Evolutionary conservation across 2,797 vertebrate species (phyloP).

Genomic region (Masticophis lateralis): DNA sequence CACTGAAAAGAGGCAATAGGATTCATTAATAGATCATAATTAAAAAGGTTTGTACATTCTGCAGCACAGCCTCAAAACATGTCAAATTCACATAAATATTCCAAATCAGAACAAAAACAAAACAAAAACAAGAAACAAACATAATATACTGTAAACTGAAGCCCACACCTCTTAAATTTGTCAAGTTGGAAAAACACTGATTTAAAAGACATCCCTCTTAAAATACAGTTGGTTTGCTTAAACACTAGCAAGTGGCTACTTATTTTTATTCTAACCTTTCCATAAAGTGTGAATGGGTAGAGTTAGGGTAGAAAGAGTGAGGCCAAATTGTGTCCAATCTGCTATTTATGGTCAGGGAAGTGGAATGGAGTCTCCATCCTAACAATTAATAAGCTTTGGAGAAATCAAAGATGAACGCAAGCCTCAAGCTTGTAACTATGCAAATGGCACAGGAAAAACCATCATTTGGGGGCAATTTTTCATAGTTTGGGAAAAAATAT

Average conservation of each 20-base stretch:
- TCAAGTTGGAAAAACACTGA: not conserved
- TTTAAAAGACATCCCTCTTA: not conserved
- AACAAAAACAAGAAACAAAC: not conserved
- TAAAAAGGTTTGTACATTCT: not conserved
- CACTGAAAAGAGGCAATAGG: not conserved
- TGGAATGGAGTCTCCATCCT: not conserved
- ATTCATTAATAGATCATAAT: not conserved
- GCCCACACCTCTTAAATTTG: not conserved
- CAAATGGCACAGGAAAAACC: not conserved
- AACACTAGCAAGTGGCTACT: not conserved
- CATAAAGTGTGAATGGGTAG: not conserved
- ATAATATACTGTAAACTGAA: not conserved
- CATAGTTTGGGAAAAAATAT: not conserved
- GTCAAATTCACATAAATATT: not conserved
- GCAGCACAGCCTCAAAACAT: not conserved
- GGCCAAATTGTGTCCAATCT: not conserved
- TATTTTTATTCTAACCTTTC: not conserved
- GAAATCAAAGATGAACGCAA: not conserved
- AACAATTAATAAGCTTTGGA: not conserved
- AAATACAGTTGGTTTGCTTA: not conserved
- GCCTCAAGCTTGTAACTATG: not conserved
- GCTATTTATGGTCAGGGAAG: not conserved
- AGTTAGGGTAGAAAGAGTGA: not conserved
- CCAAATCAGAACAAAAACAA: not conserved
- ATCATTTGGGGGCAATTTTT: not conserved